These are phyloP conservation scores for Camptogramma bilineatum DNA, from an alignment of 2,888 invertebrate genomes.

Conservation along the genomic window DNA sequence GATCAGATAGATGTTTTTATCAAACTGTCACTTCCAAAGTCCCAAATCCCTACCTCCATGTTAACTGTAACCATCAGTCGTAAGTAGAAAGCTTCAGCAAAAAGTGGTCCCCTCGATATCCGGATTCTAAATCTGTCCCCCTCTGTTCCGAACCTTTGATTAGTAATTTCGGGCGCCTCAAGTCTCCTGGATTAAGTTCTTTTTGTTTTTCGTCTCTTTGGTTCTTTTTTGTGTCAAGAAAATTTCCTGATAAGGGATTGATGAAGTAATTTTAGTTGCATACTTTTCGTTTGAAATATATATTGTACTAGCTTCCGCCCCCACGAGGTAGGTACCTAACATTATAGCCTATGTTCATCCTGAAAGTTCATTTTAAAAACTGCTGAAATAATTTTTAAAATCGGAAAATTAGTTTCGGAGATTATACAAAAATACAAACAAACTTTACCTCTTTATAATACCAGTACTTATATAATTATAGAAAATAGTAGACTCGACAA, in stretches of 20 bases:
- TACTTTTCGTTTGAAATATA: too few relatives aligned
- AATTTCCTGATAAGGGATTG: not conserved
- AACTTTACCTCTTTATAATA: too few relatives aligned
- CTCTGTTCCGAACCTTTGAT: constrained; percentile 65
- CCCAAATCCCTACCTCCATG: constrained; percentile 24
- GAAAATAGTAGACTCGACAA: too few relatives aligned
- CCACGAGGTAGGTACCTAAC: too few relatives aligned
- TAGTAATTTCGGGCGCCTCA: constrained; percentile 55
- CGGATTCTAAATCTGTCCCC: constrained; percentile 74
- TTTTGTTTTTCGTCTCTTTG: constrained; percentile 29
- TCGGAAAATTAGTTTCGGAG: too few relatives aligned
- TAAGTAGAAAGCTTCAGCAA: constrained; percentile 59
- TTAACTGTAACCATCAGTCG: constrained; percentile 55
- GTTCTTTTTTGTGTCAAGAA: not conserved
- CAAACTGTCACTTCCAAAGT: constrained; percentile 44
- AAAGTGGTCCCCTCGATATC: constrained; percentile 74
- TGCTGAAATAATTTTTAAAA: too few relatives aligned
- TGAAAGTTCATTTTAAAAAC: too few relatives aligned
- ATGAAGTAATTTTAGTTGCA: not conserved
- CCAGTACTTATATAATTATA: too few relatives aligned
- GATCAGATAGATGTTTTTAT: too few relatives aligned
- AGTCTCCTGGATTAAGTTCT: constrained; percentile 34
- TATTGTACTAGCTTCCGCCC: too few relatives aligned
- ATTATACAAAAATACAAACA: too few relatives aligned
- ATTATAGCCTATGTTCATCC: too few relatives aligned